Evolutionary conservation across 2,113 vertebrate species (phyloP), one percentile per base, ranked within the genome.

Genomic region (Panthera tigris): DNA sequence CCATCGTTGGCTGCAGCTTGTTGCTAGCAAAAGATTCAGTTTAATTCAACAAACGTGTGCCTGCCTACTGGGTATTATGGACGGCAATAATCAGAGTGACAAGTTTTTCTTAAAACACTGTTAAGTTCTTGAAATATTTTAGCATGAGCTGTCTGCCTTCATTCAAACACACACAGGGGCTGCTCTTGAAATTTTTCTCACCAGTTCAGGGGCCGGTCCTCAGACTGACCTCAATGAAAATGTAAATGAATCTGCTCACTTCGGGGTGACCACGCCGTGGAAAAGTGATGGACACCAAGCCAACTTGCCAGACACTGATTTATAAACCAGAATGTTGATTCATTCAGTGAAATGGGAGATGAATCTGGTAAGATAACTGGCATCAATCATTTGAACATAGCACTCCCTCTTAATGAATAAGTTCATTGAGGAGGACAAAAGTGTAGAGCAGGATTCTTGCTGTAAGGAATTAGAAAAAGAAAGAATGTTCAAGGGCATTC

Each of bases 341-440:
- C 89, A 97, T 96, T 96, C 97, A 96, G 89, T 96, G 55, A 96
- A 98, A 96, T 84, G 50, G 83, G 74, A 98, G 68, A 79, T 97
- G 94, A 92, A 87, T 96, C 79, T 96, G 68, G 83, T 96, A 92
- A 94, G 83, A 96, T 92, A 96, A 96, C 69, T n/a, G 5, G 57
- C 90, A 98, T 97, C 95, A 94, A 95, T 97, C 95, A 92, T 92
- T 96, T 90, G 89, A 97, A 95, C 68, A 95, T 87, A 63, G 48
- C 80, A 96, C 91, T 94, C 81, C 81, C 63, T 97, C n/a, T 92
- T 95, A 96, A 95, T 95, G 82, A 95, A 65, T 76, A 96, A 74
- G 79, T 95, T 83, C 82, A 93, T 31, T 57, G 76, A 89, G 83
- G 85, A 91, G 41, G 41, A 95, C 89, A 86, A 80, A 94, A 97